Conservation (phyloP, 2,113 vertebrate genomes). For the Megaceryle torquata region DNA sequence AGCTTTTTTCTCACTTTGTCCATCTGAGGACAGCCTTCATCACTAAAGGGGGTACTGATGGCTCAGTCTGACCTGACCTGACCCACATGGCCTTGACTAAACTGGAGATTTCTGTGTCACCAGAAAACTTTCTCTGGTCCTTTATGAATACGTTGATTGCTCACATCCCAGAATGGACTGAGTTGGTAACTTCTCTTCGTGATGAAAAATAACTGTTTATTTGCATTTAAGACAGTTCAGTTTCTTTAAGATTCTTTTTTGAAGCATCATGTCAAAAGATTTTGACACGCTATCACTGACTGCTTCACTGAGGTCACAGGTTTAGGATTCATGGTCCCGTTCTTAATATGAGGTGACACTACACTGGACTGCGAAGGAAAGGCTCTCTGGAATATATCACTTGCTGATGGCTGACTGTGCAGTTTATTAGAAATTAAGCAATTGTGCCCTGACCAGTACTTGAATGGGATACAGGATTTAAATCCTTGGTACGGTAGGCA, state of each 20-base stretch:
- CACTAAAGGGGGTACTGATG: background rate
- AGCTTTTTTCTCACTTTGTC: background rate
- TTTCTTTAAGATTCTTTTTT: background rate
- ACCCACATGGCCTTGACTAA: background rate
- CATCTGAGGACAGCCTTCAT: background rate
- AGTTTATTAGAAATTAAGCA: background rate
- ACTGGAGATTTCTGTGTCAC: background rate
- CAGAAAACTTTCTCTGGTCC: background rate
- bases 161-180: background rate
- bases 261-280: background rate
- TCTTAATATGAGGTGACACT: background rate
- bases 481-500: background rate
- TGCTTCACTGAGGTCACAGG: background rate
- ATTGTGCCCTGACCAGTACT: background rate
- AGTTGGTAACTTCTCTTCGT: background rate
- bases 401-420: background rate
- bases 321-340: background rate
- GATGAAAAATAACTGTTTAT: background rate
- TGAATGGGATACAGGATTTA: background rate
- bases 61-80: background rate
- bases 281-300: background rate
- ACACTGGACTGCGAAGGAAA: background rate
- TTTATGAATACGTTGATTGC: background rate
- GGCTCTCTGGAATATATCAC: background rate
- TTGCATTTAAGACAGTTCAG: background rate